A percentile compares a stretch with the other conserved stretches of the same genome.
These are phyloP conservation scores for Aptenodytes patagonicus DNA, from an alignment of 2,113 vertebrate genomes.

Conservation along the genomic window DNA sequence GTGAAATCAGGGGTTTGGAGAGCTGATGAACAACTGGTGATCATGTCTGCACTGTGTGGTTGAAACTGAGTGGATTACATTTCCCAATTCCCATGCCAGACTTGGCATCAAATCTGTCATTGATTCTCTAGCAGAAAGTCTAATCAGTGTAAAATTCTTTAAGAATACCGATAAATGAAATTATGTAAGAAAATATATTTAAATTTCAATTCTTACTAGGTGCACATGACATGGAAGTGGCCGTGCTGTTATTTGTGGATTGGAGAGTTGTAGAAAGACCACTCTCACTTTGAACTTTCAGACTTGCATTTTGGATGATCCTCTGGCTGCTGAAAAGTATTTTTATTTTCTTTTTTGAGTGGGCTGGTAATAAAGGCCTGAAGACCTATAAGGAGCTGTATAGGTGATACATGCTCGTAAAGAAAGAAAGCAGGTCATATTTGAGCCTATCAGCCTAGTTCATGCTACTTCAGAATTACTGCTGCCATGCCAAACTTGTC, in stretches of 20 bases:
- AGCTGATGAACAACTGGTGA: neutral
- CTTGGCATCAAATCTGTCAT: neutral
- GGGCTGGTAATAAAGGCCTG: neutral
- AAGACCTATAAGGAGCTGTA: neutral
- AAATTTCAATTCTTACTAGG: slow-evolving; percentile 2
- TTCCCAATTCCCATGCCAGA: neutral
- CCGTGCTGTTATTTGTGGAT: neutral
- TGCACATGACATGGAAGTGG: neutral
- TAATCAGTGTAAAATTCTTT: neutral
- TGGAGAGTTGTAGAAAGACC: slow-evolving; percentile 29
- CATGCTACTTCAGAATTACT: slow-evolving; percentile 5
- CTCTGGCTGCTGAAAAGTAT: slow-evolving; percentile 2
- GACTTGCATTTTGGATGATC: slow-evolving; percentile 12
- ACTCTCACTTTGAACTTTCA: slow-evolving; percentile 28
- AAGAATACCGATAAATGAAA: neutral
- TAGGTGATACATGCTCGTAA: neutral
- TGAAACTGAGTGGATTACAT: neutral
- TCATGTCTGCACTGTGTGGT: neutral
- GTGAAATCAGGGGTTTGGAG: neutral
- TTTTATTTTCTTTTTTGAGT: neutral
- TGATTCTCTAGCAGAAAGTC: neutral
- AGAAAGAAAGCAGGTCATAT: slow-evolving; percentile 6
- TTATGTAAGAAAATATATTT: neutral
- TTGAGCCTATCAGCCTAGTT: slow-evolving; percentile 1
- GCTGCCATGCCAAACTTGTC: slow-evolving; percentile 37